phyloP scores from a whole-genome alignment of 2,797 vertebrate species.

The Tangara arthus region DNA sequence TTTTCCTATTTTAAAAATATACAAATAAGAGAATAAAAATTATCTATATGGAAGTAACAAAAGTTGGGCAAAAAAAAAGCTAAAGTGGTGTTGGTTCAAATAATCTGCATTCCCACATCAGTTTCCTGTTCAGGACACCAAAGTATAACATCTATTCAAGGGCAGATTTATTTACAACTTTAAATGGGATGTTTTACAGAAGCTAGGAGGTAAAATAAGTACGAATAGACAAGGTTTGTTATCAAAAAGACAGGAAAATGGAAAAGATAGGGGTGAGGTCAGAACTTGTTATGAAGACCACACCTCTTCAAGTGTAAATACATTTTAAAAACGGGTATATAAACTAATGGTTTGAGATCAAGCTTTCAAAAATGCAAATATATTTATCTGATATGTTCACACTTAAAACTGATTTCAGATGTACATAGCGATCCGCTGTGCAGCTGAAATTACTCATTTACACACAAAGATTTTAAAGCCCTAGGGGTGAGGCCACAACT shows the following conservation, averaged over 20 bases:
- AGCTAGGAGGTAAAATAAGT: neutral
- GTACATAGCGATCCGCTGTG: neutral
- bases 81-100: neutral
- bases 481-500: neutral
- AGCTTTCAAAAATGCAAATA: neutral
- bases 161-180: neutral
- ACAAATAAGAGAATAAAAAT: neutral
- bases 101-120: neutral
- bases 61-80: neutral
- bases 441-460: neutral
- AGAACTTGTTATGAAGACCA: neutral
- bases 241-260: neutral
- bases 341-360: neutral
- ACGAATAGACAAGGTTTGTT: neutral
- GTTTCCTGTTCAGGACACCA: neutral
- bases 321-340: accelerated
- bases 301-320: neutral
- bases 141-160: neutral
- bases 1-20: neutral
- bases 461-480: neutral
- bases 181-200: neutral
- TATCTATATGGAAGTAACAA: neutral
- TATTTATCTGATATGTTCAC: neutral
- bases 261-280: accelerated
- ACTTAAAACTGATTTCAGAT: neutral